These are phyloP conservation scores for Lordiphosa fenestrarum DNA, from an alignment of 2,888 invertebrate genomes.

Conservation along the genomic window DNA sequence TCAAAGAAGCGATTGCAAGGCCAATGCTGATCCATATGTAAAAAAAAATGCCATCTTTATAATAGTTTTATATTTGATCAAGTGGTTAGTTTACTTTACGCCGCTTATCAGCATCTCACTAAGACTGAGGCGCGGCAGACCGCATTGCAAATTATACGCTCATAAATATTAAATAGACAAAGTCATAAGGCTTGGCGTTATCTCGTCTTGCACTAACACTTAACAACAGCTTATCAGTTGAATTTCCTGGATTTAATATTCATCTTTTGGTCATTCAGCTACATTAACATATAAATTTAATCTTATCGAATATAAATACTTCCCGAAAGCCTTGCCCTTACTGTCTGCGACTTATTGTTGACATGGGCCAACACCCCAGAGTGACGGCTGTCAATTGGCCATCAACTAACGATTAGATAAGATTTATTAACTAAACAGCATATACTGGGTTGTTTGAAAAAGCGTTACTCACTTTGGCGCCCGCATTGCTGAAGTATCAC, in stretches of 20 bases:
- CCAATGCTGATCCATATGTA: slow-evolving; percentile 6
- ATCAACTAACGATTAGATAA: slow-evolving; percentile 32
- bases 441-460: too few species aligned
- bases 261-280: too few species aligned
- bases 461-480: too few species aligned
- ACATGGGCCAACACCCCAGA: too few species aligned
- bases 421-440: slow-evolving; percentile 2
- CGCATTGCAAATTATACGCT: slow-evolving; percentile 16
- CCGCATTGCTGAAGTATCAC: too few species aligned
- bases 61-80: background rate
- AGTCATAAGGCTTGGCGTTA: background rate
- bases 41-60: background rate
- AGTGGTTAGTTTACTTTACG: slow-evolving; percentile 1
- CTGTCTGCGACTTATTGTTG: too few species aligned
- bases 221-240: too few species aligned
- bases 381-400: slow-evolving; percentile 25
- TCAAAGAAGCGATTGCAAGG: slow-evolving; percentile 13
- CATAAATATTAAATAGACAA: slow-evolving; percentile 40
- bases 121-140: slow-evolving; percentile 18
- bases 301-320: slow-evolving; percentile 33
- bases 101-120: slow-evolving; percentile 28
- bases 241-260: too few species aligned
- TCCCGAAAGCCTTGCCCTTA: slow-evolving; percentile 6
- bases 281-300: slow-evolving; percentile 9
- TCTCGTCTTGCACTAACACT: too few species aligned